These are phyloP conservation scores for Nysson spinosus DNA, from an alignment of 2,888 invertebrate genomes.

Conservation along the genomic window DNA sequence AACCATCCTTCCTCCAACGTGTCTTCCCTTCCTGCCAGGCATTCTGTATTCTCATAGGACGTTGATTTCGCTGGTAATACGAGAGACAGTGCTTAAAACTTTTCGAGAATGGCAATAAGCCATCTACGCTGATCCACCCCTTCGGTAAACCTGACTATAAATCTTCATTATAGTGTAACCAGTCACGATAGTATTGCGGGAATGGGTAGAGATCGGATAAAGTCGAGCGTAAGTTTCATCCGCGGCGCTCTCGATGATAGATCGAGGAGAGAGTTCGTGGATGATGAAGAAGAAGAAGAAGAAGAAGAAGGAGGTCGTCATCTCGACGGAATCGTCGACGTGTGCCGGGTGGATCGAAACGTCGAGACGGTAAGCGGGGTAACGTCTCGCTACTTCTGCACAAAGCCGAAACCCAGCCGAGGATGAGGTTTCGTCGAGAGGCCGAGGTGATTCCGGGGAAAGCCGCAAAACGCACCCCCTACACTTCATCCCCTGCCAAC, in stretches of 20 bases:
- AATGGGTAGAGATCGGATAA: slow-evolving; percentile 47
- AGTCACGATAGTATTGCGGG: slow-evolving; percentile 42
- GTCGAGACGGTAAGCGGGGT: slow-evolving; percentile 53
- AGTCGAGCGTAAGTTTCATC: slow-evolving; percentile 33
- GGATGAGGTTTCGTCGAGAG: slow-evolving; percentile 45
- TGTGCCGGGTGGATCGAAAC: slow-evolving; percentile 50
- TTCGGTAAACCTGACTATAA: slow-evolving; percentile 63
- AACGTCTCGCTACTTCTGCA: slow-evolving; percentile 43
- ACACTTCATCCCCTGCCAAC: slow-evolving; percentile 24
- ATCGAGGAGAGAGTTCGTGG: slow-evolving; percentile 38
- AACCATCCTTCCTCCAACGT: not conserved
- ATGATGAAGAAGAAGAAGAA: not conserved
- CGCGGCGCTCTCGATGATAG: slow-evolving; percentile 45
- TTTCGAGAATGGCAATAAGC: slow-evolving; percentile 70
- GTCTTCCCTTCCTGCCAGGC: not conserved
- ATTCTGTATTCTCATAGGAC: slow-evolving; percentile 16
- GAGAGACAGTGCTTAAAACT: slow-evolving; percentile 60
- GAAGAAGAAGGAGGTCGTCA: slow-evolving; percentile 19
- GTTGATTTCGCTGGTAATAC: slow-evolving; percentile 12
- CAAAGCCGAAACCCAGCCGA: slow-evolving; percentile 46
- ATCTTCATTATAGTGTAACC: slow-evolving; percentile 70
- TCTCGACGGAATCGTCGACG: slow-evolving; percentile 1
- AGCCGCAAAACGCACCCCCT: slow-evolving; percentile 36
- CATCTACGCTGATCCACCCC: slow-evolving; percentile 64
- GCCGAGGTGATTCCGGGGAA: slow-evolving; percentile 8